Evolutionary conservation across 2,888 invertebrate species (phyloP).

Genomic region (Lissocephala sabroskyi): DNA sequence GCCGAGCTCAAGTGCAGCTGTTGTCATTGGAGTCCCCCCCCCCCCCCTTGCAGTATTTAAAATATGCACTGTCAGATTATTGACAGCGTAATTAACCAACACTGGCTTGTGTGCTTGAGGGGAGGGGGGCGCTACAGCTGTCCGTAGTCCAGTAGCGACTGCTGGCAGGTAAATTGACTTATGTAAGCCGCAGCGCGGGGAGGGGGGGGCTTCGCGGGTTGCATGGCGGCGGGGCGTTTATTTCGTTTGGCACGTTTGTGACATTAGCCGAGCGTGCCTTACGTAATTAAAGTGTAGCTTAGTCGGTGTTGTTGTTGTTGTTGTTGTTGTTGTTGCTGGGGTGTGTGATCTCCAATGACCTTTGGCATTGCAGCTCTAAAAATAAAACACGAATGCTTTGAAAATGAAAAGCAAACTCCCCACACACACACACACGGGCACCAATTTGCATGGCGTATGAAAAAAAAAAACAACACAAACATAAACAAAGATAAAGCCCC

Average conservation of each 20-base stretch:
- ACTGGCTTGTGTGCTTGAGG: too few relatives aligned
- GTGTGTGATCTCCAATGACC: neutral
- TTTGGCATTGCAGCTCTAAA: neutral
- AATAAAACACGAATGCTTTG: neutral
- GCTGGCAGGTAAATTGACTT: neutral
- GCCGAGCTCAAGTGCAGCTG: too few relatives aligned
- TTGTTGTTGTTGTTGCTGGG: neutral
- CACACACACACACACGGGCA: constrained; percentile 6
- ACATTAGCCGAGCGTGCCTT: constrained; percentile 2
- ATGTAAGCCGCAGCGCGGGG: constrained; percentile 2
- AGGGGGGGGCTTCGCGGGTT: too few relatives aligned
- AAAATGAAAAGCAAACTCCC: neutral
- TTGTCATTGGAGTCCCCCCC: neutral
- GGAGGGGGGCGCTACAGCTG: too few relatives aligned
- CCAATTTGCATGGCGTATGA: too few relatives aligned
- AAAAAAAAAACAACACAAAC: too few relatives aligned
- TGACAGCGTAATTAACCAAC: too few relatives aligned
- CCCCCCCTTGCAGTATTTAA: neutral
- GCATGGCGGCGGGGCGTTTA: neutral
- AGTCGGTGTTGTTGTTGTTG: neutral
- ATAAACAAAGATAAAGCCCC: too few relatives aligned
- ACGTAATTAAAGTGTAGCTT: neutral
- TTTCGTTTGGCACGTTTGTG: constrained; percentile 1
- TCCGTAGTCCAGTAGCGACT: too few relatives aligned
- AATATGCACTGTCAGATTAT: too few relatives aligned